Evolutionary conservation across 2,113 vertebrate genomes (phyloP), one percentile per base, ranked within the genome.

Genomic region (Eclectus roratus): DNA sequence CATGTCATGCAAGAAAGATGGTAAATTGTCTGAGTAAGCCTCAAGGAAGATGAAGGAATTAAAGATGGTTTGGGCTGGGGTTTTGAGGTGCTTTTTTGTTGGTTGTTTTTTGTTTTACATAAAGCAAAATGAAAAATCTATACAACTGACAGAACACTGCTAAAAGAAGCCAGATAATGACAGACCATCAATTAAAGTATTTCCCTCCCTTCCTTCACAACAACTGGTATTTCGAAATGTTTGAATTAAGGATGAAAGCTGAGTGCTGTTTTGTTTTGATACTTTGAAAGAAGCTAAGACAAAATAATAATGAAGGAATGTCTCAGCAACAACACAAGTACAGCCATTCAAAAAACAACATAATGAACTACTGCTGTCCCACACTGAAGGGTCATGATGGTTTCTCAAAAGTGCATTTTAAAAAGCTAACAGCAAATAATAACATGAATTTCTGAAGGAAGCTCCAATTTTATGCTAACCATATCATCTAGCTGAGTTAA

Each of bases 401-500:
- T 77, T 86, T 90, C 60, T 80, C 47, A 77, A 88, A 91, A 63
- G 7, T 60, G 49, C 64, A 52, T 88, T 78, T 92, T 91, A 90
- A 66, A 82, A 93, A 49, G 83, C 21, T 58, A 66, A 21, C 55
- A 88, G 69, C 68, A 91, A 81, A 90, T 68, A 93, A 84, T 27
- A 85, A 77, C 5, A 55, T 44, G 65, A 23, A 64, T 88, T 94
- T 93, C 66, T 29, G 80, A 63, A 69, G 72, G 43, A 91, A 73
- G 46, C 20, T 88, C 85, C 50, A 27, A 85, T 88, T 97, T 96
- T 88, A 94, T 44, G 61, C 76, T 47, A 78, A 82, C 37, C 20
- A 58, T 58, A 46, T 63, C 76, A 93, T 68, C 86, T 76, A 73
- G 94, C 85, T 89, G 97, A 93, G 92, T 68, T 91, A 93, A 91